Evolutionary conservation across 2,113 vertebrate species (phyloP).

Genomic region (Menidia beryllina): DNA sequence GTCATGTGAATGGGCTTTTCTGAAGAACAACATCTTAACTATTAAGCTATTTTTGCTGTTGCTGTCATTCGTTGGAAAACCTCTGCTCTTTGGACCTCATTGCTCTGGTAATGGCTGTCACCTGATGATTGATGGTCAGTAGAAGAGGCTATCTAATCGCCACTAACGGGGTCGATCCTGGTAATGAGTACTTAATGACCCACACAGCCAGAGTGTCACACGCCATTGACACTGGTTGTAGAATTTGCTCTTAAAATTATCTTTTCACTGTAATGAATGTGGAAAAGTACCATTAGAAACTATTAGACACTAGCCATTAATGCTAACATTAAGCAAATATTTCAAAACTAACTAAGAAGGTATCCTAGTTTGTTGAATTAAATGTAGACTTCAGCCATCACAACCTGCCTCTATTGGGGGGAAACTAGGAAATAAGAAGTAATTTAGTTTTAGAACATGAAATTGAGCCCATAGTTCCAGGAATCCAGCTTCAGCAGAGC

Average conservation of each 20-base stretch:
- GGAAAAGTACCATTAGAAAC: too few species aligned
- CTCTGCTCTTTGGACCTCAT: conserved; percentile 60
- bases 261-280: too few species aligned
- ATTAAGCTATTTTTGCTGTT: neutral
- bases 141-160: conserved; percentile 67
- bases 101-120: conserved; percentile 10
- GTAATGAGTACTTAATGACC: conserved; percentile 60
- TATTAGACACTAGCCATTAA: too few species aligned
- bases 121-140: conserved; percentile 50
- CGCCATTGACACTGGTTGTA: neutral
- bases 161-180: conserved; percentile 14
- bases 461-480: neutral
- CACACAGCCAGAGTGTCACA: neutral
- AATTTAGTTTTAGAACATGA: neutral
- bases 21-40: too few species aligned
- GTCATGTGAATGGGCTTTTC: too few species aligned
- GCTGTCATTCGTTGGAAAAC: neutral
- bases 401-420: too few species aligned
- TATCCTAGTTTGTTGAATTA: too few species aligned
- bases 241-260: neutral
- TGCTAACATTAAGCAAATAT: neutral
- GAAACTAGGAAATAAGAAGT: neutral
- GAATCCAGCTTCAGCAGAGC: neutral
- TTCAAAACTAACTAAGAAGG: too few species aligned
- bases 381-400: neutral